Conservation (phyloP, 2,797 vertebrate species). For the Hippoglossus hippoglossus region DNA sequence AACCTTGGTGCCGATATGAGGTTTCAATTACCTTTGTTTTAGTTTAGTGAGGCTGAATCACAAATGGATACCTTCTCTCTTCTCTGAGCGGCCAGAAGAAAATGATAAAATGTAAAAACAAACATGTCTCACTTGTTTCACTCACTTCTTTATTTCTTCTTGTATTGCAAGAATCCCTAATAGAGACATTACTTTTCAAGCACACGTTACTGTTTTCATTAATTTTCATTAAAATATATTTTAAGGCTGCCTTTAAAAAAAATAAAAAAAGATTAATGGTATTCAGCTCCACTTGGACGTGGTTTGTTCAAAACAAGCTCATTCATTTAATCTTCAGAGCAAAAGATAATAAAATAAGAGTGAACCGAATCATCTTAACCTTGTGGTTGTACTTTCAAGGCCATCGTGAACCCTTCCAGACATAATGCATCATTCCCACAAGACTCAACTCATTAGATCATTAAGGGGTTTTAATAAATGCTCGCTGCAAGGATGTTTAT, state of each 20-base stretch:
- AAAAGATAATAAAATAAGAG: constrained; percentile 29
- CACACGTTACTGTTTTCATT: constrained; percentile 14
- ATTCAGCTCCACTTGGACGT: constrained; percentile 28
- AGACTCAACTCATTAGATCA: constrained; percentile 22
- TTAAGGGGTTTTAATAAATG: constrained; percentile 26
- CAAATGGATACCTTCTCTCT: constrained; percentile 5
- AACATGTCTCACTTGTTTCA: constrained; percentile 17
- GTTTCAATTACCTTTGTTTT: constrained; percentile 54
- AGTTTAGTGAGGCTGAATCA: constrained; percentile 35
- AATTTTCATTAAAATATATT: constrained; percentile 19
- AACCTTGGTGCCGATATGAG: constrained; percentile 48
- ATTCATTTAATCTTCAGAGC: constrained; percentile 28
- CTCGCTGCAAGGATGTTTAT: not conserved
- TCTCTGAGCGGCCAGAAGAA: not conserved
- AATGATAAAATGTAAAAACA: constrained; percentile 35
- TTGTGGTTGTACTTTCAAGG: constrained; percentile 41
- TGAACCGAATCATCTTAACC: constrained; percentile 32
- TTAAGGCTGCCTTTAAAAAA: constrained; percentile 6
- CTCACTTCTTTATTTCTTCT: constrained; percentile 25
- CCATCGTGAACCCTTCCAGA: constrained; percentile 24
- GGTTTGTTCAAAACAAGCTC: constrained; percentile 31
- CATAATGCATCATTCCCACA: constrained; percentile 11
- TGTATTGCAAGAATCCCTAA: not conserved
- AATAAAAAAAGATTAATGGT: constrained; percentile 33
- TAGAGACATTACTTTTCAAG: constrained; percentile 17